These are phyloP conservation scores for Cosmorhoe ocellata DNA, from an alignment of 2,888 invertebrate genomes.

Conservation along the genomic window DNA sequence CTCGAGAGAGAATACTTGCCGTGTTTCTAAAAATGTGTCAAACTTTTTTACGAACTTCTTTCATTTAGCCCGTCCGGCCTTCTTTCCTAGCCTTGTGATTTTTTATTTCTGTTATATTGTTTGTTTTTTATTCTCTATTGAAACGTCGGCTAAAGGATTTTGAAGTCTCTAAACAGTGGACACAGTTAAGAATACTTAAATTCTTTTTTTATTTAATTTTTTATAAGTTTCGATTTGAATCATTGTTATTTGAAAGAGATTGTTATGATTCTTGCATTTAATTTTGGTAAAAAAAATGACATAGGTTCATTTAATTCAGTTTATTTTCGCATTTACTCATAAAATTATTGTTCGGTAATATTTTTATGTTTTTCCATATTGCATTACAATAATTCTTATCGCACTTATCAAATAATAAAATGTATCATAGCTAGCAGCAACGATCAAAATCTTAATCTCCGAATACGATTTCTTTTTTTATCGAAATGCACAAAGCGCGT, in stretches of 20 bases:
- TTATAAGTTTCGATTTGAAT: slow-evolving; percentile 36
- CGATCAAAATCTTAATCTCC: slow-evolving; percentile 42
- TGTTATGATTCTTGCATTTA: too few species aligned
- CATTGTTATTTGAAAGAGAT: too few species aligned
- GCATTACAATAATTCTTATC: too few species aligned
- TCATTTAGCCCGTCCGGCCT: slow-evolving; percentile 78
- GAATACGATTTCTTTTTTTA: slow-evolving; percentile 30
- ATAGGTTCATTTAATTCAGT: too few species aligned
- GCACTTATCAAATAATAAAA: not conserved
- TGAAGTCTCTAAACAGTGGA: slow-evolving; percentile 61
- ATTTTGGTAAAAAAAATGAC: too few species aligned
- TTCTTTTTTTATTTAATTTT: slow-evolving; percentile 50
- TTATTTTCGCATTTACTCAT: too few species aligned
- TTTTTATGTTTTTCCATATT: too few species aligned
- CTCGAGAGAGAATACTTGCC: slow-evolving; percentile 74
- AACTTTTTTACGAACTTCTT: slow-evolving; percentile 81
- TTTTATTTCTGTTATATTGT: slow-evolving; percentile 70
- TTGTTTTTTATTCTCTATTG: slow-evolving; percentile 78
- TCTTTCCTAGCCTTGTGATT: slow-evolving; percentile 71
- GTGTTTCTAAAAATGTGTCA: slow-evolving; percentile 83
- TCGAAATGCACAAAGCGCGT: slow-evolving; percentile 42
- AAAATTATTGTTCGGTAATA: too few species aligned
- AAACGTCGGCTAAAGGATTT: slow-evolving; percentile 71
- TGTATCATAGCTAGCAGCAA: slow-evolving; percentile 14
- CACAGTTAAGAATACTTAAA: slow-evolving; percentile 64